Percentiles rank a stretch among this genome's conserved stretches.
These are phyloP conservation scores for Andrena bicolor DNA, from an alignment of 2,888 invertebrate species.

Conservation along the genomic window DNA sequence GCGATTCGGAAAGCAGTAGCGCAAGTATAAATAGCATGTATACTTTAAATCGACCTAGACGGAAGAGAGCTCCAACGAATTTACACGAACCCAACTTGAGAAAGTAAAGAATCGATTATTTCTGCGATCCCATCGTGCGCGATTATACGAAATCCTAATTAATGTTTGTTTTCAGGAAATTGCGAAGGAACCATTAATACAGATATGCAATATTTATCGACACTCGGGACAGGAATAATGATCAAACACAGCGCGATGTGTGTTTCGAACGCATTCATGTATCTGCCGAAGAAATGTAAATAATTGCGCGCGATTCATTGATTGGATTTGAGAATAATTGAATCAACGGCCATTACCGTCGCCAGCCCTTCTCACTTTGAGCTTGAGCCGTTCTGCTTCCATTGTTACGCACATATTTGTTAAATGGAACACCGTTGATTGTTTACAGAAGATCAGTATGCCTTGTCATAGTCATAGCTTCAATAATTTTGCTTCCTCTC, in stretches of 20 bases:
- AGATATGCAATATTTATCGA: not conserved
- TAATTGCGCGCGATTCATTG: not conserved
- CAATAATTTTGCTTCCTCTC: conserved; percentile 55
- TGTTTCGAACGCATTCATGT: conserved; percentile 10
- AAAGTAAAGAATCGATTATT: conserved; percentile 66
- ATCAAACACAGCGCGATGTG: conserved; percentile 10
- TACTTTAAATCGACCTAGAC: conserved; percentile 71
- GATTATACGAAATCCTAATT: not conserved
- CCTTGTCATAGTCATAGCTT: conserved; percentile 18
- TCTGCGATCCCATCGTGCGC: not conserved
- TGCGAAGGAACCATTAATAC: conserved; percentile 66
- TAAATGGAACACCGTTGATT: conserved; percentile 25
- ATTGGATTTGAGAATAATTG: conserved; percentile 11
- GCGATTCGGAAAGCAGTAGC: conserved; percentile 77
- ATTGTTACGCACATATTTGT: conserved; percentile 31
- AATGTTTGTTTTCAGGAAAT: conserved; percentile 69
- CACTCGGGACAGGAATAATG: not conserved
- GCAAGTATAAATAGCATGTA: conserved; percentile 60
- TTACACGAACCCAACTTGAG: conserved; percentile 77
- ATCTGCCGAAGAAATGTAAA: conserved; percentile 28
- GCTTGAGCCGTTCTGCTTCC: conserved; percentile 40
- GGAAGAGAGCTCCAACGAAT: conserved; percentile 76
- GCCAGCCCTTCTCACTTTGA: not conserved
- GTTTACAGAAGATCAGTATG: conserved; percentile 31
- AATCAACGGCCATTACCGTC: not conserved